Percentiles rank a stretch among this genome's conserved stretches.
phyloP scores from a whole-genome alignment of 2,888 invertebrate genomes.

The Blastobasis adustella region DNA sequence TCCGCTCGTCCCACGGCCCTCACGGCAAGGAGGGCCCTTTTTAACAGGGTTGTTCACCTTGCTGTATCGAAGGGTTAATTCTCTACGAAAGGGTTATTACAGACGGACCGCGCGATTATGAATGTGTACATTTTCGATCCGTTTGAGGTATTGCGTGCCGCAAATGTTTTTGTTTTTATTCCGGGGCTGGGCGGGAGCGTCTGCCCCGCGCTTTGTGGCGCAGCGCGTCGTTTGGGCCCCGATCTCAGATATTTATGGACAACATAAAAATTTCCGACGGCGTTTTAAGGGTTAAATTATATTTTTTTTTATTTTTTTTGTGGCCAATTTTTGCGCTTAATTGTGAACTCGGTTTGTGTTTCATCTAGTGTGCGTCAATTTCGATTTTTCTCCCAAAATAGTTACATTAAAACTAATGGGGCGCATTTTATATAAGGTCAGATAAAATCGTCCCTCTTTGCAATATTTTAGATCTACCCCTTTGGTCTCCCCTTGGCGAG shows the following conservation, averaged over 20 bases:
- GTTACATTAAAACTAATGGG: too few species aligned
- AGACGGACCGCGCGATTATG: constrained; percentile 43
- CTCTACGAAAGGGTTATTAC: constrained; percentile 54
- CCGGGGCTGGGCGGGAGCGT: constrained; percentile 37
- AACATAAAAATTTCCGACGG: constrained; percentile 7
- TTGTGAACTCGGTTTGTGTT: too few species aligned
- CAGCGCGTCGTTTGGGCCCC: constrained; percentile 15
- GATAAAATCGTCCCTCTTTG: too few species aligned
- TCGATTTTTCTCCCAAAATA: too few species aligned
- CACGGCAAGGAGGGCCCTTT: constrained; percentile 48
- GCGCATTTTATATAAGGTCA: too few species aligned
- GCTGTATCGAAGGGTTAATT: constrained; percentile 66
- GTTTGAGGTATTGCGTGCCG: constrained; percentile 54
- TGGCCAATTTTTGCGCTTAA: background rate
- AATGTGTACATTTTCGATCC: constrained; percentile 39
- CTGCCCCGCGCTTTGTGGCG: constrained; percentile 29
- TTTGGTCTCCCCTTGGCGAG: too few species aligned
- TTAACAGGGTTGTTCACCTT: constrained; percentile 70
- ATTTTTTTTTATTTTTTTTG: too few species aligned
- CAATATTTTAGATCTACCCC: too few species aligned
- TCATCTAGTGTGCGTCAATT: too few species aligned
- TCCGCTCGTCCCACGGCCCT: constrained; percentile 20
- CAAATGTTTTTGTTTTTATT: constrained; percentile 47
- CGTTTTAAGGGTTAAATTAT: background rate
- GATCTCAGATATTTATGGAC: constrained; percentile 16